Evolutionary conservation across 2,888 invertebrate species (phyloP), one percentile per base, ranked within the genome.

Genomic region (Phortica okadai): DNA sequence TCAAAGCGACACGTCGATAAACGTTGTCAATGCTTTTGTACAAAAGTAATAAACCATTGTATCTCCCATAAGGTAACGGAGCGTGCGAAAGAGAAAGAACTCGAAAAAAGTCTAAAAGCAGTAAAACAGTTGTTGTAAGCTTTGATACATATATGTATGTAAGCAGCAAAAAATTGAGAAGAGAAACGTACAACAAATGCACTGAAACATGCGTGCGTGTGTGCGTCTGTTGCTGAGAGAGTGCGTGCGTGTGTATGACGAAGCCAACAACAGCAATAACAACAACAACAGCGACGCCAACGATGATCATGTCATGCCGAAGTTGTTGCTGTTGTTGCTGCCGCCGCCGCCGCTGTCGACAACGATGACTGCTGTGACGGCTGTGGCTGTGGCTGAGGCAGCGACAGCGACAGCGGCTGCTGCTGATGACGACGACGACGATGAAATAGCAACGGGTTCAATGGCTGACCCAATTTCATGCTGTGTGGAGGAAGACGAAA

Each of bases 381-480:
- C 66, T 73, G 50, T 77, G 74, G 50, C 75, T 76, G 75, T 80
- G 75, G 42, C 75, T 77, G 70, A 73, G 41, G 62, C 66, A 67
- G 58, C 76, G 74, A 44, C 75, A 75, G 75, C 79, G 75, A 33
- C 75, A 74, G 66, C 54, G 56, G 77, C 56, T 72, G 75, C 14
- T 59, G 75, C 16, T 62, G 66, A 45, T 16, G 69, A 50, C 21
- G 64, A 59, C 58, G 75, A 25, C 73, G 77, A 64, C 81, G 76
- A 56, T 81, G 80, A 81, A 87, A 85, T 84, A 88, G 88, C 89
- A 89, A 88, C 88, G 89, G 90, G 89, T 90, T 90, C 89, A 90
- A 91, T 91, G 91, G 90, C 91, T 91, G 91, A 91, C 91, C 91
- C 87, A 91, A 91, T 91, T 91, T 90, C 84, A 78, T 80, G 77